Evolutionary conservation across 2,113 vertebrate genomes (phyloP), one percentile per base, ranked within the genome.

Genomic region (Trematomus loennbergii): DNA sequence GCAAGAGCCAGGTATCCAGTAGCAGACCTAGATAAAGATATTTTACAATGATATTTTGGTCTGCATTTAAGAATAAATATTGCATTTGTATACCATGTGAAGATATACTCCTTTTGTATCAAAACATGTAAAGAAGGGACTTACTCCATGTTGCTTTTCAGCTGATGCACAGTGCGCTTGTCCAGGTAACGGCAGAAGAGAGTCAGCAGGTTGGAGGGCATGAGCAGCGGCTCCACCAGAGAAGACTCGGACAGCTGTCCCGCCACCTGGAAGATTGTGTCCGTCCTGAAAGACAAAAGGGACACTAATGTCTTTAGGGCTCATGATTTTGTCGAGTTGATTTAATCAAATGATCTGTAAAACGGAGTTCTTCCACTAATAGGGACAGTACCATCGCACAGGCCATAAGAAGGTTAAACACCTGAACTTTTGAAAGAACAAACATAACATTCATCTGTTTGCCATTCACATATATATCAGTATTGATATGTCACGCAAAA

Each of bases 181-280:
- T 98, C 97, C 91, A 99, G 91, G 61, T 99, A 98, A 43, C 96
- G 96, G 80, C 97, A 99, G 91, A 99, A 99, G 54, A 98, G 95
- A 0, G 96, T 95, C 46, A 98, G 95, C 25, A 99, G 95, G 90
- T 99, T 99, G 60, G 96, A 97, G 18, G 98, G 97, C 53, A 98
- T 88, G 65, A 95, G 90, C 1, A 99, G 93, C 0, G 98, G 97
- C 87, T 99, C 97, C 55, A 97, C 97, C 85, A 98, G 89, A 0
- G 79, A 96, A 48, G 95, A 92, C 61, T 94, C 96, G 0, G 97
- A 96, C 16, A 99, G 95, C 86, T 98, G 96, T 68, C 93, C 95
- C 0, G 97, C 97, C 0, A 99, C 96, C 71, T 97, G 94, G 90
- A 97, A 96, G 79, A 99, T 97, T 0, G 70, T 95, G 75, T 98